These are phyloP conservation scores for Glossosoma conforme DNA, from an alignment of 1,140 invertebrate genomes.

Conservation along the genomic window DNA sequence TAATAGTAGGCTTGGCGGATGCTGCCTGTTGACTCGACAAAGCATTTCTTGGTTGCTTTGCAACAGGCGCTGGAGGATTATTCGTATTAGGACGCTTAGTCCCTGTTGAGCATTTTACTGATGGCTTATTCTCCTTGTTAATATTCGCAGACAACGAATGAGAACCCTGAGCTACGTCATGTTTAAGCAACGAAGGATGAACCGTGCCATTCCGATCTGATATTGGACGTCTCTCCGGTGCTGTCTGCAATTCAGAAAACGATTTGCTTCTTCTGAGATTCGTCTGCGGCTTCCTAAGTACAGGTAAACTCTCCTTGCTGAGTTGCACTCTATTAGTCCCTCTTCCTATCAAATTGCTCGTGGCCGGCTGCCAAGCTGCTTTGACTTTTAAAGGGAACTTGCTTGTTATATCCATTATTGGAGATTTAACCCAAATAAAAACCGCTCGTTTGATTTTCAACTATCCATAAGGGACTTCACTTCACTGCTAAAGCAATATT, in stretches of 20 bases:
- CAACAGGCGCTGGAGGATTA: not conserved
- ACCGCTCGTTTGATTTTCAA: too few species aligned
- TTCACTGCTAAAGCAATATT: not conserved
- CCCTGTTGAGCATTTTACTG: not conserved
- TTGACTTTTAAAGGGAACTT: slow-evolving; percentile 12
- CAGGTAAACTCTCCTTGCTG: slow-evolving; percentile 5
- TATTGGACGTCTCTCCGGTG: slow-evolving; percentile 12
- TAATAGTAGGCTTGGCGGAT: slow-evolving; percentile 1
- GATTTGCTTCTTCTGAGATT: slow-evolving; percentile 23
- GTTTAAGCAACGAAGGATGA: slow-evolving; percentile 14
- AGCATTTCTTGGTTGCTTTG: slow-evolving; percentile 13
- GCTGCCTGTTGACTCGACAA: not conserved
- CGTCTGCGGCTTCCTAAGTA: slow-evolving; percentile 4
- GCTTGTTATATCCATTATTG: slow-evolving; percentile 11
- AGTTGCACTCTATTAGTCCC: not conserved
- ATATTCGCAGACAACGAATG: slow-evolving; percentile 8
- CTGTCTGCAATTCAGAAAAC: slow-evolving; percentile 17
- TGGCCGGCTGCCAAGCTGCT: slow-evolving; percentile 16
- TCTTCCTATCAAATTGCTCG: slow-evolving; percentile 11
- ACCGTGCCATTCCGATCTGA: slow-evolving; percentile 17
- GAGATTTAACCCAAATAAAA: not conserved
- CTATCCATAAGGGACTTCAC: not conserved
- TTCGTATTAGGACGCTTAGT: slow-evolving; percentile 8
- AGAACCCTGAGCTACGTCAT: slow-evolving; percentile 6
- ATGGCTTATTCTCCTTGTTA: slow-evolving; percentile 23